phyloP scores from a whole-genome alignment of 2,113 vertebrate genomes.

The Chloebia gouldiae region DNA sequence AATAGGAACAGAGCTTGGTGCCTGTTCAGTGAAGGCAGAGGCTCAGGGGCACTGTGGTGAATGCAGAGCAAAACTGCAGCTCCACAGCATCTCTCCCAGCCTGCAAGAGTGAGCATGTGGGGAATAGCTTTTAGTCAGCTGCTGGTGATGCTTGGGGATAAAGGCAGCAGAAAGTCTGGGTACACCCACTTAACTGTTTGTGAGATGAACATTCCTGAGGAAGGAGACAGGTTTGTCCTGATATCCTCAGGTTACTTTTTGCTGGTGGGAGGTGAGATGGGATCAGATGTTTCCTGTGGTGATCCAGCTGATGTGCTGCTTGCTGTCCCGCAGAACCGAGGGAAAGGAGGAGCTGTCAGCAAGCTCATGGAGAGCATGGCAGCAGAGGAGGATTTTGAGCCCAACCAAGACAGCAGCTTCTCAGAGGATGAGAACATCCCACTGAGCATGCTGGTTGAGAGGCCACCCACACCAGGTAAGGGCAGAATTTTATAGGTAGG shows the following conservation, averaged over 20 bases:
- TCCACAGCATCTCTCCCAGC: not conserved
- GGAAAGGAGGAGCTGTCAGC: slow-evolving; percentile 91
- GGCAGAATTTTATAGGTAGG: not conserved
- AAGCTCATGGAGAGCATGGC: slow-evolving; percentile 99
- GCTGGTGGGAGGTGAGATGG: not conserved
- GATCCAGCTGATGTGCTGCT: not conserved
- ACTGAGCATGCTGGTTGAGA: slow-evolving; percentile 75
- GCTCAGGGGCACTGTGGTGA: not conserved
- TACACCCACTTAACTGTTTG: not conserved
- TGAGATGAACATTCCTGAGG: not conserved
- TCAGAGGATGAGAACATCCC: slow-evolving; percentile 91
- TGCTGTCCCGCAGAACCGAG: slow-evolving; percentile 76
- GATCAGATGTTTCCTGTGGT: not conserved
- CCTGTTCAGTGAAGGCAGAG: not conserved
- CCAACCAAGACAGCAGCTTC: slow-evolving; percentile 98
- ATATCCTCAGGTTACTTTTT: not conserved
- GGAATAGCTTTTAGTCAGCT: not conserved
- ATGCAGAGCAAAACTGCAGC: not conserved
- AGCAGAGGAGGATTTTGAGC: slow-evolving; percentile 96
- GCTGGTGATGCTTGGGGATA: not conserved
- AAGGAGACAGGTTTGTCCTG: not conserved
- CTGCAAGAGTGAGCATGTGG: not conserved
- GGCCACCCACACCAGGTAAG: slow-evolving; percentile 85
- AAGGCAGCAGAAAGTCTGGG: not conserved
- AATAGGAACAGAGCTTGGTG: not conserved